Base-by-base conservation (phyloP, 37 sponge, comb jelly and placozoan genomes). In the Haliclona indistincta region DNA sequence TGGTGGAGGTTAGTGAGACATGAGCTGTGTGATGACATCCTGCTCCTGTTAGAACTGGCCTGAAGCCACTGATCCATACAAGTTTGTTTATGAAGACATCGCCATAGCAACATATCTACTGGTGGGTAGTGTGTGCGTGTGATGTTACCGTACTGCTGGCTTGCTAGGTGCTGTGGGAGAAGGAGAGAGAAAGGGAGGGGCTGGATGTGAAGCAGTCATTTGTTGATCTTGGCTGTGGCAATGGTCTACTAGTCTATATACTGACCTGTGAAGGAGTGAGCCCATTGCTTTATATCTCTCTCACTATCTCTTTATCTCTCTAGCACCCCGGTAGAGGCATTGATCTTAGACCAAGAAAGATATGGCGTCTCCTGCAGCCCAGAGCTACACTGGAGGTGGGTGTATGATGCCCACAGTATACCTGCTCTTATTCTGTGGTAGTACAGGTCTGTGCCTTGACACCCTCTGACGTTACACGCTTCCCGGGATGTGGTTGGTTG, bases 201-300 rank as follows among this genome's bases (percentile, higher is more conserved):
- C 23, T 81, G 66, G 33, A 26, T 25, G 39, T 68, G 52, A 79
- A 71, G 55, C 97, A 96, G 72, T 86, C 94, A 0, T 99, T 95
- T 83, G 82, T 95, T 39, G 99, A 99, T 64, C 77, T 99, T 0
- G 99, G 99, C 23, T 99, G 99, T 88, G 99, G 99, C 45, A 99
- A 99, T 73, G 99, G 99, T 0, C 80, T 99, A 0, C 79, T 99
- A 15, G 94, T 93, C n/a, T 79, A 99, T 55, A 80, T 99, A 10
- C 88, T 99, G 43, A 49, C 91, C 37, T 37, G 37, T 33, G 99
- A 99, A 79, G 96, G 96, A 54, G 97, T 96, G 43, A 85, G 87
- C 38, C 7, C 23, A 51, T 0, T 29, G 11, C 26, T 61, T 8
- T 61, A 10, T 61, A n/a, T n/a, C n/a, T n/a, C n/a, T n/a, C n/a